Conservation (phyloP, 2,113 vertebrate species). For the Neomonachus schauinslandi region DNA sequence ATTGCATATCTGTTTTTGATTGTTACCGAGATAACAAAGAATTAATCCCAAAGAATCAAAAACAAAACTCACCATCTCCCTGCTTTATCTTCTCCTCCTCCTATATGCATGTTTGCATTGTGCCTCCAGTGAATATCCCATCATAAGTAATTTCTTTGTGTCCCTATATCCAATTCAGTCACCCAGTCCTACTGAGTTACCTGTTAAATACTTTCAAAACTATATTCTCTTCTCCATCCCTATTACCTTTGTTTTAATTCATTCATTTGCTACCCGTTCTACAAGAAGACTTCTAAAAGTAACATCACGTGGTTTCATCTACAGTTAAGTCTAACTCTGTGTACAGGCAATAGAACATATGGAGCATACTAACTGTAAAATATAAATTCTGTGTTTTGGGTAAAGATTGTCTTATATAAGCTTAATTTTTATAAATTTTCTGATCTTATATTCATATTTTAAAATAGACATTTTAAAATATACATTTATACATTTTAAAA, state of each 20-base stretch:
- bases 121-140: neutral
- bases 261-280: neutral
- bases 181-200: neutral
- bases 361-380: neutral
- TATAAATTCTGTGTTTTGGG: neutral
- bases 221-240: neutral
- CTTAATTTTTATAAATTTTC: neutral
- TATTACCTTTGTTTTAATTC: neutral
- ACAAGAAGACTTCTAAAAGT: neutral
- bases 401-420: neutral
- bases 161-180: neutral
- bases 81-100: neutral
- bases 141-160: neutral
- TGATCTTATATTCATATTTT: neutral
- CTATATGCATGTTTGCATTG: neutral
- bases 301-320: neutral
- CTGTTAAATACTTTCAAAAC: neutral
- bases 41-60: neutral
- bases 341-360: neutral
- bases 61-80: neutral
- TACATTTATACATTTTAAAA: no score
- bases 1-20: neutral
- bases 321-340: neutral
- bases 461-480: no score
- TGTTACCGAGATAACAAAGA: neutral